These are phyloP conservation scores for Aix galericulata DNA, from an alignment of 2,113 vertebrate genomes.

Conservation along the genomic window DNA sequence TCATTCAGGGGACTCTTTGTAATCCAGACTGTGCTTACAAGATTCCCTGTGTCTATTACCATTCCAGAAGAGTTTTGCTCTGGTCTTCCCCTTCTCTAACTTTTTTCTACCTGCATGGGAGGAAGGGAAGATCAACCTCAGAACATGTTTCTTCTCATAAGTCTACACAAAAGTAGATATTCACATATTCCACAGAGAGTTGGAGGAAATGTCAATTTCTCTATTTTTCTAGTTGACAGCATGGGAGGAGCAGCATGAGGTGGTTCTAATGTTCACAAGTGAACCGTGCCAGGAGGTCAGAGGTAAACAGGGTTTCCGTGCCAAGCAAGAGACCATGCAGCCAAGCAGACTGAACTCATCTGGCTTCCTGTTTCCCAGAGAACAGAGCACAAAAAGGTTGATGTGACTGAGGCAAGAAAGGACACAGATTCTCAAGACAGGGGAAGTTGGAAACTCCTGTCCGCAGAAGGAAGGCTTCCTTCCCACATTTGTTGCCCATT, in stretches of 20 bases:
- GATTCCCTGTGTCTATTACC: neutral
- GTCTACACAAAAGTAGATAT: neutral
- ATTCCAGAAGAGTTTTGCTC: neutral
- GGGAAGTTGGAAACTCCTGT: neutral
- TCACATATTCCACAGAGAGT: neutral
- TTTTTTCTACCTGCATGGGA: neutral
- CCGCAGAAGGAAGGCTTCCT: neutral
- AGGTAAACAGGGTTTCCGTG: neutral
- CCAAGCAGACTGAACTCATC: neutral
- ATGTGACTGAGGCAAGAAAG: neutral
- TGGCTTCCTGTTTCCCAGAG: neutral
- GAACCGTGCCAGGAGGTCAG: neutral
- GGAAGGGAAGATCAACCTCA: neutral
- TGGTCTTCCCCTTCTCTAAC: neutral
- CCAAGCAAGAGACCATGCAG: neutral
- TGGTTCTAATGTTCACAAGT: neutral
- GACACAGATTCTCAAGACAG: neutral
- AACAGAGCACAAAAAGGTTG: neutral
- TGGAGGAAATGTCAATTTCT: neutral
- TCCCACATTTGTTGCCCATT: neutral
- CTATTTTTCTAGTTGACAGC: neutral
- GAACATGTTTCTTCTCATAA: neutral
- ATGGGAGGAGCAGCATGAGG: neutral
- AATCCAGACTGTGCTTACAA: neutral
- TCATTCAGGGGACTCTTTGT: neutral